Base-by-base conservation (phyloP, 2,888 invertebrate species). In the Orthosia gracilis region DNA sequence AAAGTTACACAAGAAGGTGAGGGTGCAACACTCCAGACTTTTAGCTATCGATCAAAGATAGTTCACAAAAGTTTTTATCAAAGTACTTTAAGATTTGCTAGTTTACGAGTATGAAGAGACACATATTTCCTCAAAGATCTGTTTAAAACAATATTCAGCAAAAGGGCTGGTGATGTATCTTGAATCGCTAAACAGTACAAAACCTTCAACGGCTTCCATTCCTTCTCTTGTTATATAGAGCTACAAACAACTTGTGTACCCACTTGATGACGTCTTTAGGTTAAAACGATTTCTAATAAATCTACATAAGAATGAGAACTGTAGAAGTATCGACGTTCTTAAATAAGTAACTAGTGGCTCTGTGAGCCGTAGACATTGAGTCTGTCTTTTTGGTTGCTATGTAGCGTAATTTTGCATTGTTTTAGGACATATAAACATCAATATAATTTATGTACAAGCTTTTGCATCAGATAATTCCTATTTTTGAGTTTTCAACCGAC, bases 291-390 rank as follows among this genome's bases (percentile, higher is more conserved):
- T 55, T 55, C 47, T 18, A 55, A 18, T 9, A 59, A 31, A 69
- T 40, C 4, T 57, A n/a, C 2, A 7, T 23, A 55, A 4, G n/a
- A 50, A 72, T 45, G 50, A 15, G 21, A 58, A 47, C 26, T 9
- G 7, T 1, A 7, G 1, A 59, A 52, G 12, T 59, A 26, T 31
- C 21, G 54, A 31, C n/a, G 57, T 23, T n/a, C 57, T 40, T 18
- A 72, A 72, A 72, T 72, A 73, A 59, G 7, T 40, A 40, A 40
- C 40, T 31, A 40, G 40, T 40, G 40, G 40, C 9, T 40, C 9
- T 40, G 40, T 40, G 9, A 40, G 40, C 40, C 9, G 9, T 9
- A 40, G 40, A 31, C 31, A 5, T 31, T 7, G 31, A 31, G 40
- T 9, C 40, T 0, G 40, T 40, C 9, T 40, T 40, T 40, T 40